These are phyloP conservation scores for Xerus rutilus DNA, from an alignment of 2,797 vertebrate genomes.

Conservation along the genomic window DNA sequence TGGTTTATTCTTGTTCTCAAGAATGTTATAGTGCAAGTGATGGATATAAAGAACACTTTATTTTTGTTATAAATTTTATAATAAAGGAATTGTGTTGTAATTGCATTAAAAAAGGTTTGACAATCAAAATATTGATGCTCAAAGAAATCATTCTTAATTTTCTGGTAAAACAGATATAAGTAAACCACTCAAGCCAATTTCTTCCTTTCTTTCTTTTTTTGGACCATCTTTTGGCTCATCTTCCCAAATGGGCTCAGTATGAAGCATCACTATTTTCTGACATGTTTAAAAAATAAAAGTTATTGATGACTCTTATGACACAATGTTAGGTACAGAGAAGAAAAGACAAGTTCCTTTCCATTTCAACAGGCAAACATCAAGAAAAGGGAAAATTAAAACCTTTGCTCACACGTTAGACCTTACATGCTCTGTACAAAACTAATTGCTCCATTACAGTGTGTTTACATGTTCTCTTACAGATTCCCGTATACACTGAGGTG, in stretches of 20 bases:
- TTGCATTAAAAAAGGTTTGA: neutral
- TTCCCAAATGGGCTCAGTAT: neutral
- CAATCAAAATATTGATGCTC: neutral
- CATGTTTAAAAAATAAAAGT: conserved; percentile 24
- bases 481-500: conserved; percentile 60
- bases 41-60: neutral
- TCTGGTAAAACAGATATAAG: neutral
- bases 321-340: conserved; percentile 33
- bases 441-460: conserved; percentile 63
- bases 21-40: neutral
- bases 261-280: neutral
- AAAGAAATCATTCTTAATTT: conserved; percentile 8
- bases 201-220: neutral
- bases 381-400: neutral
- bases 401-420: conserved; percentile 43
- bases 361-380: conserved; percentile 39
- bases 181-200: neutral
- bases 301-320: neutral
- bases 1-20: neutral
- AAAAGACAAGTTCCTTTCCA: conserved; percentile 57
- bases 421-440: neutral
- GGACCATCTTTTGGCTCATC: neutral
- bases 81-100: neutral
- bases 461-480: conserved; percentile 34
- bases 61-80: conserved; percentile 19